Percentiles rank a stretch among this genome's conserved stretches.
Conservation (phyloP, 2,888 invertebrate genomes). For the Poecilobothrus nobilitatus region DNA sequence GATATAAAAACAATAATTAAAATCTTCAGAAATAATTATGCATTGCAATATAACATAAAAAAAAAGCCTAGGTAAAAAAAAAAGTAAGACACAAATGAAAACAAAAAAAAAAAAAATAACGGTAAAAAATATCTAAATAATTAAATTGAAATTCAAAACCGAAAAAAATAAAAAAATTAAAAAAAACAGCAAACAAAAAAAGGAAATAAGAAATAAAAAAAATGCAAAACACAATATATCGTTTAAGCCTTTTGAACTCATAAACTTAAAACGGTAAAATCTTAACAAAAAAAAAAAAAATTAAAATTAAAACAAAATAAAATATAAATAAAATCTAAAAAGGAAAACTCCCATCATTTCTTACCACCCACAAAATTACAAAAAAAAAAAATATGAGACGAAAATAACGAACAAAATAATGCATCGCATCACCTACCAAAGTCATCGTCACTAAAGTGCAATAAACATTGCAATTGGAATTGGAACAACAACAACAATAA, state of each 20-base stretch:
- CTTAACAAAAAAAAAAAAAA: neutral
- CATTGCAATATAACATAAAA: neutral
- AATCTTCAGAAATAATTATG: constrained; percentile 6
- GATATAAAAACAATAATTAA: constrained; percentile 2
- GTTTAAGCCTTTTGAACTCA: neutral
- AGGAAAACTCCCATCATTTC: neutral
- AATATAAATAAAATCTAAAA: too few relatives aligned
- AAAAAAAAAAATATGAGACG: too few relatives aligned
- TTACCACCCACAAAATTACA: neutral
- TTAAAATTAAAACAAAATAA: neutral
- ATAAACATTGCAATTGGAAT: constrained; percentile 1
- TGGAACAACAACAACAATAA: neutral
- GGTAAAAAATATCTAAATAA: neutral
- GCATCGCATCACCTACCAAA: neutral
- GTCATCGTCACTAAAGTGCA: neutral
- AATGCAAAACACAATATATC: neutral
- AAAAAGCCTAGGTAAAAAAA: too few relatives aligned
- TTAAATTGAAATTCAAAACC: constrained; percentile 2
- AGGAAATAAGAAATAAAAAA: too few relatives aligned
- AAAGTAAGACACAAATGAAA: neutral
- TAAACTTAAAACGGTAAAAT: neutral
- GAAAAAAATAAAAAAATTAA: too few relatives aligned
- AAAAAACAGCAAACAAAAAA: too few relatives aligned
- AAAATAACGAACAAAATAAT: neutral
- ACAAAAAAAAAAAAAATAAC: neutral